A percentile compares a stretch with the other conserved stretches of the same genome.
Evolutionary conservation across 1,140 invertebrate species (phyloP).

Genomic region (Acromyrmex echinatior): DNA sequence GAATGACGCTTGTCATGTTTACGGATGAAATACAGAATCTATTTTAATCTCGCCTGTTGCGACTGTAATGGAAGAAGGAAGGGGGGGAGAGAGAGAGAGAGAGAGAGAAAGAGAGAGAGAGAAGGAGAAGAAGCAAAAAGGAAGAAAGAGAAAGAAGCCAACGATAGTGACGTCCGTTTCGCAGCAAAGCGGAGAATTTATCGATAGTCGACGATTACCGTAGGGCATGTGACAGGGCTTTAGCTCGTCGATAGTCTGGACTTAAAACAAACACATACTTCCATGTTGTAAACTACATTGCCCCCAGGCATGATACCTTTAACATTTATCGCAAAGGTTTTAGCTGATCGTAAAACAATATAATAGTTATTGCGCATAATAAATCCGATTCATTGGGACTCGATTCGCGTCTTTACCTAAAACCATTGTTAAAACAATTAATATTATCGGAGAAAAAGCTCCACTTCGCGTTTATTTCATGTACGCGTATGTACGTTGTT

Average conservation of each 20-base stretch:
- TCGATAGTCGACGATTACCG: not conserved
- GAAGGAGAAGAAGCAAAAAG: not conserved
- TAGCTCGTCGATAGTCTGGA: not conserved
- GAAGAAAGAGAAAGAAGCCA: not conserved
- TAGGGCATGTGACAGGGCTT: not conserved
- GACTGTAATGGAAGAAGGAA: not conserved
- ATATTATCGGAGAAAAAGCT: not conserved
- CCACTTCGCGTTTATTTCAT: not conserved
- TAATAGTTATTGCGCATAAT: conserved; percentile 9
- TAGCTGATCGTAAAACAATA: not conserved
- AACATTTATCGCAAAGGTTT: conserved; percentile 2
- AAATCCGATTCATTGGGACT: not conserved
- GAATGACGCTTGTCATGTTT: not conserved
- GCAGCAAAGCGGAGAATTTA: not conserved
- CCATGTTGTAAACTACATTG: conserved; percentile 2
- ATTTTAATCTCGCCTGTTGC: conserved; percentile 4
- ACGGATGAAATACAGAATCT: not conserved
- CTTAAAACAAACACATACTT: not conserved
- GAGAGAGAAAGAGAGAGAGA: not conserved
- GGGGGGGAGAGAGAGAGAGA: not conserved
- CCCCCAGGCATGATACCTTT: not conserved
- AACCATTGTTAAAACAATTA: not conserved
- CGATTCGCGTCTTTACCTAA: not conserved
- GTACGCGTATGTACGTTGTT: not conserved
- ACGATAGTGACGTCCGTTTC: conserved; percentile 23